Percentiles rank a stretch among this genome's conserved stretches.
phyloP scores from a whole-genome alignment of 2,113 vertebrate species.

The Pseudopipra pipra region DNA sequence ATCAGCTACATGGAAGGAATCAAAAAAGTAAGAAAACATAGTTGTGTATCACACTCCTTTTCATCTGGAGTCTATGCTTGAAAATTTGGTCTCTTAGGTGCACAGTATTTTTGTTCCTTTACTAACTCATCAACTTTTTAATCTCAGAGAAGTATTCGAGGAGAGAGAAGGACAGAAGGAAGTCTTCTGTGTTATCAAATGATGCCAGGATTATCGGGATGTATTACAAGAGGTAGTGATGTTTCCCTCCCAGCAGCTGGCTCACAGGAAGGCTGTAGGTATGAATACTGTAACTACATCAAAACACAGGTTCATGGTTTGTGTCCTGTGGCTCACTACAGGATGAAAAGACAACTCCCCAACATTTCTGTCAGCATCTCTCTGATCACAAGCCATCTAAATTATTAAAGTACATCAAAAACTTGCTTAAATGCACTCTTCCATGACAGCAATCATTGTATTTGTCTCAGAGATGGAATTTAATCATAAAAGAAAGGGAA shows the following conservation, averaged over 20 bases:
- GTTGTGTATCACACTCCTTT: not conserved
- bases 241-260: not conserved
- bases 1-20: not conserved
- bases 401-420: not conserved
- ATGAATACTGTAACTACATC: not conserved
- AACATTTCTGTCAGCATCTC: not conserved
- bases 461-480: not conserved
- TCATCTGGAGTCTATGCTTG: not conserved
- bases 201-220: not conserved
- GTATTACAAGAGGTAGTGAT: not conserved
- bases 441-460: not conserved
- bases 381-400: not conserved
- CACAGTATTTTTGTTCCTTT: not conserved
- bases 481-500: not conserved
- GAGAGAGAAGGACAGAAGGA: not conserved
- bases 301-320: not conserved
- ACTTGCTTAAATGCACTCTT: not conserved
- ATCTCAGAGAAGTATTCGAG: not conserved
- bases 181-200: fast-evolving
- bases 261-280: not conserved
- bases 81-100: not conserved
- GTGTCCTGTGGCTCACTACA: not conserved
- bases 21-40: not conserved
- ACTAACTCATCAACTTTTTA: not conserved
- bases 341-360: not conserved